Conservation (phyloP, 2,113 vertebrate genomes). For the Percina caprodes region DNA sequence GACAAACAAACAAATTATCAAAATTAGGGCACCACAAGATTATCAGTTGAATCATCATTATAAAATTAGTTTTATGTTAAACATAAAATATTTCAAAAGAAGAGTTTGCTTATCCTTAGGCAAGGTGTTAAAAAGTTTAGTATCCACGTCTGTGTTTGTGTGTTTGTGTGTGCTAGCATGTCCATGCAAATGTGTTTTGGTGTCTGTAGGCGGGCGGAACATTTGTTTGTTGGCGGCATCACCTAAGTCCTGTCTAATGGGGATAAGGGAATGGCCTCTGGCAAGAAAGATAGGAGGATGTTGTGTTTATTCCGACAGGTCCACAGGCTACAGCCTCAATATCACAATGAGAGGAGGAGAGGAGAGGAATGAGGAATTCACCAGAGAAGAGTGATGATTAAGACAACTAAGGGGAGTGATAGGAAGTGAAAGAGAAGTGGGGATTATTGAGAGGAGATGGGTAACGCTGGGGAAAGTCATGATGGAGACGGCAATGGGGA, state of each 20-base stretch:
- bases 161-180: constrained; percentile 12
- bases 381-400: constrained; percentile 54
- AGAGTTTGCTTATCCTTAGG: constrained; percentile 42
- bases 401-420: constrained; percentile 55
- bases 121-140: constrained; percentile 44
- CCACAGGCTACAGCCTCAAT: constrained; percentile 53
- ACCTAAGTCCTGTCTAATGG: constrained; percentile 66
- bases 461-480: constrained; percentile 15
- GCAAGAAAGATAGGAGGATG: constrained; percentile 63
- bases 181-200: constrained; percentile 30
- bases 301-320: constrained; percentile 60
- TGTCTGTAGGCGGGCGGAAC: constrained; percentile 60
- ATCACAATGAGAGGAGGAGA: constrained; percentile 30
- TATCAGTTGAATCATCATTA: constrained; percentile 31
- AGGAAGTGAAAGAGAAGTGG: constrained; percentile 17
- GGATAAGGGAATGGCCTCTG: constrained; percentile 70
- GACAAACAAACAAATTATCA: constrained; percentile 43
- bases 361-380: constrained; percentile 20
- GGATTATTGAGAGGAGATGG: constrained; percentile 38
- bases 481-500: constrained; percentile 38
- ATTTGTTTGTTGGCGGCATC: constrained; percentile 65
- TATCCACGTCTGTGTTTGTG: constrained; percentile 11
- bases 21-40: constrained; percentile 33
- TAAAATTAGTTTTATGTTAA: constrained; percentile 32
- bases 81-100: constrained; percentile 16